phyloP scores from a whole-genome alignment of 1,140 invertebrate genomes.

The Dreissena rostriformis region DNA sequence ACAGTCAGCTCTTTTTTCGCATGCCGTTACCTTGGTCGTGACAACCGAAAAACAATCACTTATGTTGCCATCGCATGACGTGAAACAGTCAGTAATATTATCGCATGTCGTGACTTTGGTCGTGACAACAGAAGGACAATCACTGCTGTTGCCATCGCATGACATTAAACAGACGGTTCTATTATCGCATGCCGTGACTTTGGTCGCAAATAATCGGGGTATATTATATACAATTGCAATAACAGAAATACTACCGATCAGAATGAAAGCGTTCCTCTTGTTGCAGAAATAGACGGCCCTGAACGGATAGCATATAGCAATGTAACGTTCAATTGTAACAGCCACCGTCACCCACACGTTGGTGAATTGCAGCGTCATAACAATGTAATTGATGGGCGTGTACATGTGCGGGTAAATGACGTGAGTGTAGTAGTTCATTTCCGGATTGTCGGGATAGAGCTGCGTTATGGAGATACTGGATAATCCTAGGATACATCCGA shows the following conservation, averaged over 20 bases:
- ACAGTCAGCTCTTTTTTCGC: too few species aligned
- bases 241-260: conserved; percentile 63
- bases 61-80: too few species aligned
- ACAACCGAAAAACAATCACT: too few species aligned
- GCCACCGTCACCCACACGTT: conserved; percentile 80
- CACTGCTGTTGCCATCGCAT: conserved; percentile 56
- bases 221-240: conserved; percentile 77
- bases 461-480: conserved; percentile 60
- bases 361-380: conserved; percentile 78
- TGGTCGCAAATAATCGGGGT: conserved; percentile 73
- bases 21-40: too few species aligned
- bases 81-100: too few species aligned
- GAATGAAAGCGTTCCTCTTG: conserved; percentile 67
- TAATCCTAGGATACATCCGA: conserved; percentile 86
- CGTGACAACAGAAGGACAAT: conserved; percentile 44
- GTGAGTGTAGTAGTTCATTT: conserved; percentile 83
- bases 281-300: conserved; percentile 70
- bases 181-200: not conserved
- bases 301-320: conserved; percentile 78
- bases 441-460: conserved; percentile 80
- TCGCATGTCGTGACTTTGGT: too few species aligned
- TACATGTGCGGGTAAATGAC: conserved; percentile 74
- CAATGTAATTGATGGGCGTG: conserved; percentile 71
- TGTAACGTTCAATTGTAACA: conserved; percentile 77
- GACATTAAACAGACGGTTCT: conserved; percentile 2